Percentiles rank a stretch among this genome's conserved stretches.
Conservation (phyloP, 2,797 vertebrate species). For the Champsocephalus gunnari region DNA sequence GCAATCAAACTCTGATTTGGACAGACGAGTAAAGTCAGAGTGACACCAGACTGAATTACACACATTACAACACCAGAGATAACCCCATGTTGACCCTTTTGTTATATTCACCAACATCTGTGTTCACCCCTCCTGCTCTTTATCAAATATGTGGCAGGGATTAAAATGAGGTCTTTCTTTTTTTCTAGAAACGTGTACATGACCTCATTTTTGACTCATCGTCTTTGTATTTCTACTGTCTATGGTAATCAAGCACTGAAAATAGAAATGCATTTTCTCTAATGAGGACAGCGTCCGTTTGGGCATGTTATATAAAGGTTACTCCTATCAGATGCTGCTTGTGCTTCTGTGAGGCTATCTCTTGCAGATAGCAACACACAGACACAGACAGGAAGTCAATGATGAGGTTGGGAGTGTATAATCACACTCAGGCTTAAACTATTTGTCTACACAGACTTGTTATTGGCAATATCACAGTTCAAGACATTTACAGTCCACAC, state of each 20-base stretch:
- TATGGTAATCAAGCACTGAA: slow-evolving; percentile 15
- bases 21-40: slow-evolving; percentile 4
- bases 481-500: slow-evolving; percentile 44
- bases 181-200: not conserved
- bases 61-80: not conserved
- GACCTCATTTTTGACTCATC: slow-evolving; percentile 5
- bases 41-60: slow-evolving; percentile 5
- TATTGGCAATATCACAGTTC: slow-evolving; percentile 50
- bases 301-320: slow-evolving; percentile 18
- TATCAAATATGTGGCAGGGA: not conserved
- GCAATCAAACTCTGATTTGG: slow-evolving; percentile 26
- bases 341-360: slow-evolving; percentile 24
- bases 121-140: not conserved
- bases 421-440: slow-evolving; percentile 45
- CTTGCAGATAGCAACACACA: slow-evolving; percentile 13
- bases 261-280: slow-evolving; percentile 28
- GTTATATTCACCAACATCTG: not conserved
- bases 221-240: slow-evolving; percentile 7
- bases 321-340: slow-evolving; percentile 10
- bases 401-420: slow-evolving; percentile 42
- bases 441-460: slow-evolving; percentile 48
- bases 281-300: slow-evolving; percentile 39
- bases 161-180: not conserved
- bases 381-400: slow-evolving; percentile 48
- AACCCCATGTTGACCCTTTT: not conserved